phyloP scores from a whole-genome alignment of 1,140 invertebrate genomes.

The Drosophila ohnishii region DNA sequence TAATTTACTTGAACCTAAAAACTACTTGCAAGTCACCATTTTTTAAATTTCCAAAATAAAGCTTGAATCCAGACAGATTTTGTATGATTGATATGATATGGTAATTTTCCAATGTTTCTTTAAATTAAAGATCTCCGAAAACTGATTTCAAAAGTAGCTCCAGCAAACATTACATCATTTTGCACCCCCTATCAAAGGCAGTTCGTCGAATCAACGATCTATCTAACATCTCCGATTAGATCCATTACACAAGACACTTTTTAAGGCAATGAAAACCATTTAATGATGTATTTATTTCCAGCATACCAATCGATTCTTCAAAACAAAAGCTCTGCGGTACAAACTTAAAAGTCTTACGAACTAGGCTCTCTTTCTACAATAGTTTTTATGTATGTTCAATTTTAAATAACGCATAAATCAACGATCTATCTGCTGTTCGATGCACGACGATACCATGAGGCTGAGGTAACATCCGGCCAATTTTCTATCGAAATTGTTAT shows the following conservation, averaged over 20 bases:
- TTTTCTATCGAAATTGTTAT: conserved; percentile 17
- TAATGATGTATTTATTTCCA: conserved; percentile 72
- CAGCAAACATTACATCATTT: background rate
- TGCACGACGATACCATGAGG: conserved; percentile 47
- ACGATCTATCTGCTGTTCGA: conserved; percentile 55
- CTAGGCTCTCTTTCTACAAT: conserved; percentile 55
- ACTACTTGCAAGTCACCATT: background rate
- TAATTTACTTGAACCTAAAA: background rate
- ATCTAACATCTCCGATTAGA: background rate
- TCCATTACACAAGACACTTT: conserved; percentile 10
- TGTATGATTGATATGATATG: background rate
- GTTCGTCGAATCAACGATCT: background rate
- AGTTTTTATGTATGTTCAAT: conserved; percentile 34
- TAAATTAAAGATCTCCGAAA: conserved; percentile 1
- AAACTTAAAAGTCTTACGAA: conserved; percentile 75
- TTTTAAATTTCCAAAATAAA: background rate
- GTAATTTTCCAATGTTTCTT: background rate
- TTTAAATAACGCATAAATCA: conserved; percentile 73
- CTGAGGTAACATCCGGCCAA: conserved; percentile 33
- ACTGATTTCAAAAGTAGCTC: conserved; percentile 4
- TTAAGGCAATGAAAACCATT: conserved; percentile 59
- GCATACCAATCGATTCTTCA: conserved; percentile 75
- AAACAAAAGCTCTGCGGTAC: conserved; percentile 71
- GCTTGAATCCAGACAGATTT: background rate
- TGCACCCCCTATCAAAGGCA: background rate